Conservation (phyloP, 2,113 vertebrate species). For the Lycocorax pyrrhopterus region DNA sequence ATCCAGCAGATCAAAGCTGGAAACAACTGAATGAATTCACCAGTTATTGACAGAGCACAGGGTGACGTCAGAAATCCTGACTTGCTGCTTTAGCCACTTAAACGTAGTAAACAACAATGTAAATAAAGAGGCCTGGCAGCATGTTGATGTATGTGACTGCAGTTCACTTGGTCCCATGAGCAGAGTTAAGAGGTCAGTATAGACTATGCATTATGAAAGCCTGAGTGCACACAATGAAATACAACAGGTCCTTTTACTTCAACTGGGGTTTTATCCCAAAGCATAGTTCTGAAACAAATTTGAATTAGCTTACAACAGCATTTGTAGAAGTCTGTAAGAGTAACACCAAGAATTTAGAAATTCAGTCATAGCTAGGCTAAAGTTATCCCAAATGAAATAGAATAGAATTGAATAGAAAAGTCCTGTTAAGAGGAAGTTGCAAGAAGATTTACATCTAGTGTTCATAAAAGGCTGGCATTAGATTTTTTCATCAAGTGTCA, state of each 20-base stretch:
- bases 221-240: neutral
- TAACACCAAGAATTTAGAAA: neutral
- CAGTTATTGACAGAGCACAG: neutral
- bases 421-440: neutral
- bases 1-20: neutral
- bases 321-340: neutral
- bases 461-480: neutral
- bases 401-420: neutral
- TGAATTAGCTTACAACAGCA: neutral
- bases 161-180: neutral
- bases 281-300: neutral
- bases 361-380: neutral
- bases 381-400: neutral
- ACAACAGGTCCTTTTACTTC: neutral
- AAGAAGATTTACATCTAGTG: neutral
- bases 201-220: neutral
- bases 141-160: neutral
- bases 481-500: neutral
- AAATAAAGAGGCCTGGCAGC: neutral
- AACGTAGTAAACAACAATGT: neutral
- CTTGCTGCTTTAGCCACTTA: neutral
- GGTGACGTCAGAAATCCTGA: neutral
- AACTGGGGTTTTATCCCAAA: neutral
- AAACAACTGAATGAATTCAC: neutral
- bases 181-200: neutral